Evolutionary conservation across 1,140 invertebrate genomes (phyloP).

Genomic region (Drosophila busckii): DNA sequence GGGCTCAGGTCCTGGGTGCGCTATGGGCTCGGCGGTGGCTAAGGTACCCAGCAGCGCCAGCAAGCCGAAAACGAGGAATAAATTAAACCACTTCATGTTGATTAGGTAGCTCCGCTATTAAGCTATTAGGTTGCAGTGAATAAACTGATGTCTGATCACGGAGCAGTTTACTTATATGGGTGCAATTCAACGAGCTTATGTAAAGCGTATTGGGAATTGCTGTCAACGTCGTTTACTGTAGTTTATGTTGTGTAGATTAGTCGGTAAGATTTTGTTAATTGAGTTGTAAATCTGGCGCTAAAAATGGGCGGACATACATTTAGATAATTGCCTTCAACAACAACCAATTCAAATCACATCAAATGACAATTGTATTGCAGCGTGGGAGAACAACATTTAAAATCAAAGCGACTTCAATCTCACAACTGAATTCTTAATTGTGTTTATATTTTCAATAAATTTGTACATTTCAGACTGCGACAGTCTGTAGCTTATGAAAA

Average conservation of each 20-base stretch:
- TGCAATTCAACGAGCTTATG: constrained; percentile 12
- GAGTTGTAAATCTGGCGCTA: constrained; percentile 69
- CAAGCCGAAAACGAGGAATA: constrained; percentile 59
- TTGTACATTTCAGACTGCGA: constrained; percentile 3
- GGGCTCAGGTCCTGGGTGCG: constrained; percentile 48
- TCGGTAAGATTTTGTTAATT: constrained; percentile 40
- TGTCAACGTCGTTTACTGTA: constrained; percentile 61
- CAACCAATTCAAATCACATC: constrained; percentile 35
- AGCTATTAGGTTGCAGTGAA: constrained; percentile 3
- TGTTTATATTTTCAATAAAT: neutral
- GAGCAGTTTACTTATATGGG: constrained; percentile 33
- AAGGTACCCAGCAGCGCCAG: constrained; percentile 52
- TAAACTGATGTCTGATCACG: constrained; percentile 34
- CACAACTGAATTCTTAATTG: neutral
- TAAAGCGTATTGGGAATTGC: constrained; percentile 52
- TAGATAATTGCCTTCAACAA: constrained; percentile 55
- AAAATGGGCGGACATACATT: constrained; percentile 71
- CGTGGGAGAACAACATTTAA: constrained; percentile 20
- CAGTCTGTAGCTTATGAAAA: neutral
- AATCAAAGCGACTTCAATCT: constrained; percentile 7
- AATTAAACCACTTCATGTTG: constrained; percentile 67
- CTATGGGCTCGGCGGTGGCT: constrained; percentile 41
- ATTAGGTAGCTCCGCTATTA: neutral
- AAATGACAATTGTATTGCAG: constrained; percentile 13
- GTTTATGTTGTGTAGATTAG: constrained; percentile 56